phyloP scores from a whole-genome alignment of 2,113 vertebrate genomes.

The Numida meleagris region DNA sequence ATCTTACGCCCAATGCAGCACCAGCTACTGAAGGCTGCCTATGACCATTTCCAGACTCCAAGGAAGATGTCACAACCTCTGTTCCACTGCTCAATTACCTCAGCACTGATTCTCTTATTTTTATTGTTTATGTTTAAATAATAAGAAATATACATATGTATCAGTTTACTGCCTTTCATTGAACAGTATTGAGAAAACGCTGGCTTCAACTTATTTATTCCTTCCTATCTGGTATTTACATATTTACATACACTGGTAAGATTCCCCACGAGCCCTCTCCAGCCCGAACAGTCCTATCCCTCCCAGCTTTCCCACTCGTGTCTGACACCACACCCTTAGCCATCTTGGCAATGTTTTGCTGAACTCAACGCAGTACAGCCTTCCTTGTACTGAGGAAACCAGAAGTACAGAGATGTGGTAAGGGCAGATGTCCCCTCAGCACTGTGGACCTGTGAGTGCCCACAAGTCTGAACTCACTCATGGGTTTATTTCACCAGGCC shows the following conservation, averaged over 20 bases:
- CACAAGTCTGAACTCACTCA: not conserved
- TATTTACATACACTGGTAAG: not conserved
- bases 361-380: not conserved
- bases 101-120: not conserved
- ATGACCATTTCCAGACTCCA: not conserved
- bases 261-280: not conserved
- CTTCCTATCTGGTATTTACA: fast-evolving
- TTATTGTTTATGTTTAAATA: not conserved
- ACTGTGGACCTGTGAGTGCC: fast-evolving
- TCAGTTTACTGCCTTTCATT: not conserved
- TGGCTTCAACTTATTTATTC: not conserved
- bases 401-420: not conserved
- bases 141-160: not conserved
- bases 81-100: not conserved
- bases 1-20: not conserved
- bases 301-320: fast-evolving
- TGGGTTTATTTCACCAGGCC: not conserved
- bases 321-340: not conserved
- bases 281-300: not conserved
- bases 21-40: not conserved
- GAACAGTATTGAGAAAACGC: not conserved
- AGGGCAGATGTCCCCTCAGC: fast-evolving
- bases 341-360: not conserved
- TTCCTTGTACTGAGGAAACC: not conserved
- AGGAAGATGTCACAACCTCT: not conserved